These are phyloP conservation scores for Callionymus lyra DNA, from an alignment of 2,113 vertebrate species.

Conservation along the genomic window DNA sequence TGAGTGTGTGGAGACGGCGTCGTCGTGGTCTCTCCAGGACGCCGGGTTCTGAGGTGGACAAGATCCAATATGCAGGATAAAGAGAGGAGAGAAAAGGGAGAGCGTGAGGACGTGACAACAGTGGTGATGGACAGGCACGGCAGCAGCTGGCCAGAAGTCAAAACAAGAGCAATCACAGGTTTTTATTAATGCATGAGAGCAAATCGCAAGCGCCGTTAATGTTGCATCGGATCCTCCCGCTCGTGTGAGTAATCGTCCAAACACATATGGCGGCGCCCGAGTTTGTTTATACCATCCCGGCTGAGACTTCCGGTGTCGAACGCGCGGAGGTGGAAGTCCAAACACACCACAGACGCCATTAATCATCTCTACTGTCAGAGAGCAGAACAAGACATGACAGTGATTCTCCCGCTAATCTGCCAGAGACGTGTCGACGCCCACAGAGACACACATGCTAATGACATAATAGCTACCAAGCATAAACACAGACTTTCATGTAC, in stretches of 20 bases:
- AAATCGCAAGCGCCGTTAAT: slow-evolving; percentile 41
- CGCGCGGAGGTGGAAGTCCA: slow-evolving; percentile 60
- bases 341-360: slow-evolving; percentile 61
- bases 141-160: slow-evolving; percentile 53
- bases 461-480: slow-evolving; percentile 49
- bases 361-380: slow-evolving; percentile 64
- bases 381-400: slow-evolving; percentile 67
- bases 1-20: slow-evolving; percentile 96
- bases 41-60: slow-evolving; percentile 87
- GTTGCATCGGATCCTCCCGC: slow-evolving; percentile 47
- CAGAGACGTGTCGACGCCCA: slow-evolving; percentile 51
- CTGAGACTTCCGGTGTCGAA: slow-evolving; percentile 66
- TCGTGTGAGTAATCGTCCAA: slow-evolving; percentile 56
- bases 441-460: slow-evolving; percentile 39
- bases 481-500: slow-evolving; percentile 45
- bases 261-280: slow-evolving; percentile 53
- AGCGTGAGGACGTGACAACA: slow-evolving; percentile 66
- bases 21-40: slow-evolving; percentile 99
- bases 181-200: slow-evolving; percentile 60
- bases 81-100: slow-evolving; percentile 43
- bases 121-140: slow-evolving; percentile 41
- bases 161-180: slow-evolving; percentile 53
- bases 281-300: slow-evolving; percentile 59
- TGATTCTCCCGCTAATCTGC: slow-evolving; percentile 64
- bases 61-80: slow-evolving; percentile 58